Base-by-base conservation (phyloP, 2,797 vertebrate species). In the Sebastes hubbsi region DNA sequence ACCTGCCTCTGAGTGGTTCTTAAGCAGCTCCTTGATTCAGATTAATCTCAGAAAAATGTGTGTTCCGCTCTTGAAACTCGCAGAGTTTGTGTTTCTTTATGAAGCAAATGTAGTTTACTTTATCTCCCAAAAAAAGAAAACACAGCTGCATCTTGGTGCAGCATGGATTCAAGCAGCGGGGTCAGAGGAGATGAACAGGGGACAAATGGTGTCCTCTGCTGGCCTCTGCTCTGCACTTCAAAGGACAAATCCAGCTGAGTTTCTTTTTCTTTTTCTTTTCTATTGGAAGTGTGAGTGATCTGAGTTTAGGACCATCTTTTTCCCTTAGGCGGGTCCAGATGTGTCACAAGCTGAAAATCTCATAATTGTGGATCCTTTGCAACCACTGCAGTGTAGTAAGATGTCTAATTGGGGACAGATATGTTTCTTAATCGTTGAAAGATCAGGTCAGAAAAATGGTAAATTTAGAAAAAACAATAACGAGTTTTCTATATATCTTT, bases 201-300 rank as follows among this genome's bases (percentile, higher is more conserved):
- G 86, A 83, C 85, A 90, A 93, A 91, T 87, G 86, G 89, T 93
- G 92, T 92, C 92, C 92, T 91, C 91, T 95, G 30, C 92, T 93
- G 94, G 93, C 82, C 82, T 80, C 77, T 8, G 38, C 76, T 78
- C 75, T 72, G 29, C 79, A 90, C 86, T 93, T 89, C 87, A 92
- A 91, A 90, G 81, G 11, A 2, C 77, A 72, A 68, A 54, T 32
- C 92, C 86, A 81, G 87, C 92, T 91, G 90, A 27, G 85, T 59
- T 75, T 75, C 14, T 66, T 66, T 67, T 38, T 16, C 63, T 58
- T 34, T 66, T 66, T 67, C 5, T 42, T 16, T 82, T 62, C 30
- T 4, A 66, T 52, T 55, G 22, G 29, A 54, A 22, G 34, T 70
- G 60, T 24, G 22, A 64, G 13, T 27, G 66, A 85, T 67, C 54